Conservation (phyloP, 2,888 invertebrate genomes). For the Biston betularia region DNA sequence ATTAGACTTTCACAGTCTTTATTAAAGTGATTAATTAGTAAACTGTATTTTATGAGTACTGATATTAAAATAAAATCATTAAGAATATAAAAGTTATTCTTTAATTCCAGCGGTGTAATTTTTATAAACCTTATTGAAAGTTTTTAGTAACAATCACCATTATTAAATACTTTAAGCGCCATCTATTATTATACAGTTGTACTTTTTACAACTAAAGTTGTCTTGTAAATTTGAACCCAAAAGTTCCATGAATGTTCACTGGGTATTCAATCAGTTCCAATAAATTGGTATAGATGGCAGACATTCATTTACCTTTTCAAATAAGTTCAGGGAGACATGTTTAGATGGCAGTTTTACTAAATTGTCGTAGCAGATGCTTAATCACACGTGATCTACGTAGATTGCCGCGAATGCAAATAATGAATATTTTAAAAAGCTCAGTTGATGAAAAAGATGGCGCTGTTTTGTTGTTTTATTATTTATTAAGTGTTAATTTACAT, state of each 20-base stretch:
- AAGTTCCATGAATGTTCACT: not conserved
- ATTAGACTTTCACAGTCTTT: not conserved
- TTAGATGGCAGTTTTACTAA: constrained; percentile 23
- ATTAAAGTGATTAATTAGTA: no score
- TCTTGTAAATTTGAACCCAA: not conserved
- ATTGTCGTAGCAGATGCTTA: no score
- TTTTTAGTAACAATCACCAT: no score
- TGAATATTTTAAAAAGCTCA: no score
- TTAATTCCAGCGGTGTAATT: not conserved
- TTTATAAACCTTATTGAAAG: no score
- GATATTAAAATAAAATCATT: no score
- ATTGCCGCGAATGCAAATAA: no score
- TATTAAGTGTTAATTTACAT: no score
- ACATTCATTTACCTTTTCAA: not conserved
- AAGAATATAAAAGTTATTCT: not conserved
- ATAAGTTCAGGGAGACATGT: not conserved
- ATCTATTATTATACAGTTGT: constrained; percentile 12
- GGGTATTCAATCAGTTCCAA: constrained; percentile 1
- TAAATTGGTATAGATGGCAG: constrained; percentile 23
- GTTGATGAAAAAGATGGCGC: no score
- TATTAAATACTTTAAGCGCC: constrained; percentile 8
- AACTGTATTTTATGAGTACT: not conserved
- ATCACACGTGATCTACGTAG: no score
- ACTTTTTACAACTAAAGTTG: constrained; percentile 1
- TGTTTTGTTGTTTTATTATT: no score